Evolutionary conservation across 2,888 invertebrate species (phyloP).

Genomic region (Hypomecis punctinalis): DNA sequence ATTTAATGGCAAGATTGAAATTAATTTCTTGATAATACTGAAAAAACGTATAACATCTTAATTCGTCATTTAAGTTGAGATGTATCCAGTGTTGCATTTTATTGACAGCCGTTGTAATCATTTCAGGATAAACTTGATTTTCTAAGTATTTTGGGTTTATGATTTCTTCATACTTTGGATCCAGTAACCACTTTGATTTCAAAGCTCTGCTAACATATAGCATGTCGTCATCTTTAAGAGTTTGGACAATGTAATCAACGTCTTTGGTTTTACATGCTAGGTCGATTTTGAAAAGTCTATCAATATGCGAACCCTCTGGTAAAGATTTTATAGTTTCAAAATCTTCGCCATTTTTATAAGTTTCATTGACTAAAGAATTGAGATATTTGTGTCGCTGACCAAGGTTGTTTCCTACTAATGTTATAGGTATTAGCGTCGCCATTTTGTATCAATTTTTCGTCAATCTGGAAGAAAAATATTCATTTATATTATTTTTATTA

Average conservation of each 20-base stretch:
- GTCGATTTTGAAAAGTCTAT: constrained; percentile 68
- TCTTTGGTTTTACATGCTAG: constrained; percentile 60
- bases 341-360: constrained; percentile 24
- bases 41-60: constrained; percentile 44
- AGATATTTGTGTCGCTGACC: constrained; percentile 58
- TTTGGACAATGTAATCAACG: constrained; percentile 60
- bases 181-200: constrained; percentile 63
- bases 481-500: not conserved
- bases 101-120: constrained; percentile 58
- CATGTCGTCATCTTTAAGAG: constrained; percentile 66
- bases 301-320: constrained; percentile 56
- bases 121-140: constrained; percentile 59
- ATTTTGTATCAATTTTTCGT: constrained; percentile 38
- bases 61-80: constrained; percentile 36
- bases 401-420: constrained; percentile 56
- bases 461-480: constrained; percentile 6
- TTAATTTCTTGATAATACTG: constrained; percentile 38
- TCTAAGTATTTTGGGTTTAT: constrained; percentile 67
- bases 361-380: constrained; percentile 54
- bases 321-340: constrained; percentile 30
- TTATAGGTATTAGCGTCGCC: constrained; percentile 50
- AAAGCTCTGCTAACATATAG: constrained; percentile 68
- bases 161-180: constrained; percentile 50
- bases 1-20: constrained; percentile 41
- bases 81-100: constrained; percentile 44